Percentiles rank a stretch among this genome's conserved stretches.
Evolutionary conservation across 2,113 vertebrate genomes (phyloP).

Genomic region (Notothenia coriiceps): DNA sequence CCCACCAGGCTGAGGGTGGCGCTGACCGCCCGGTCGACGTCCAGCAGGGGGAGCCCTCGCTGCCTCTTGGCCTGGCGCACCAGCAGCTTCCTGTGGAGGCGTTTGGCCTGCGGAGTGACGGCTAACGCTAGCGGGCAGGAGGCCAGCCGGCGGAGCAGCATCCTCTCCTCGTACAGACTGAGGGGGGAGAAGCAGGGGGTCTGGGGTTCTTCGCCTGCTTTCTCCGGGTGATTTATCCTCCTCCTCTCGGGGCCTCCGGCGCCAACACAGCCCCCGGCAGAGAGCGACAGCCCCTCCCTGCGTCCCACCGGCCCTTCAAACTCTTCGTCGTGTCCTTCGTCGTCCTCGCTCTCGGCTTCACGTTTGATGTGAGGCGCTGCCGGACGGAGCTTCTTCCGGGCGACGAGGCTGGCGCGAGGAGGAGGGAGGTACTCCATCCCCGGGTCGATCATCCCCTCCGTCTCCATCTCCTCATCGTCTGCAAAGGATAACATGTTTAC

Average conservation of each 20-base stretch:
- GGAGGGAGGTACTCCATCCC: slow-evolving; percentile 94
- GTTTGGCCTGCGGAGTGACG: slow-evolving; percentile 90
- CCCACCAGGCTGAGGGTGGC: slow-evolving; percentile 91
- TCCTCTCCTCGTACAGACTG: slow-evolving; percentile 92
- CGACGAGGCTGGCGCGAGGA: slow-evolving; percentile 72
- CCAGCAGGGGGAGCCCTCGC: slow-evolving; percentile 92
- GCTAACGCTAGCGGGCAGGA: slow-evolving; percentile 90
- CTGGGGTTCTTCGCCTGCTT: background rate
- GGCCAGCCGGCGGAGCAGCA: slow-evolving; percentile 91
- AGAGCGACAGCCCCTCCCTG: background rate
- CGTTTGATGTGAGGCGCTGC: slow-evolving; percentile 90
- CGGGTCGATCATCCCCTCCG: slow-evolving; percentile 94
- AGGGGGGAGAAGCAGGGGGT: slow-evolving; percentile 78
- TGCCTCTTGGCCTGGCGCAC: slow-evolving; percentile 93
- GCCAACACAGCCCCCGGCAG: slow-evolving; percentile 80
- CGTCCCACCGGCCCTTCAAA: slow-evolving; percentile 68
- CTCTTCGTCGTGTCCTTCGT: slow-evolving; percentile 85
- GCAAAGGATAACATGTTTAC: background rate
- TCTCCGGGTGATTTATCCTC: slow-evolving; percentile 49
- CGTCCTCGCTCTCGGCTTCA: slow-evolving; percentile 94
- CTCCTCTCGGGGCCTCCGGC: slow-evolving; percentile 56
- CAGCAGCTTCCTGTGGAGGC: slow-evolving; percentile 91
- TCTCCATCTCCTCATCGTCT: slow-evolving; percentile 97
- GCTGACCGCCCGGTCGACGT: slow-evolving; percentile 91
- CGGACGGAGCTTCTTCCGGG: slow-evolving; percentile 88